These are phyloP conservation scores for Subanguina moxae DNA, from an alignment of 1,140 invertebrate genomes.

Conservation along the genomic window DNA sequence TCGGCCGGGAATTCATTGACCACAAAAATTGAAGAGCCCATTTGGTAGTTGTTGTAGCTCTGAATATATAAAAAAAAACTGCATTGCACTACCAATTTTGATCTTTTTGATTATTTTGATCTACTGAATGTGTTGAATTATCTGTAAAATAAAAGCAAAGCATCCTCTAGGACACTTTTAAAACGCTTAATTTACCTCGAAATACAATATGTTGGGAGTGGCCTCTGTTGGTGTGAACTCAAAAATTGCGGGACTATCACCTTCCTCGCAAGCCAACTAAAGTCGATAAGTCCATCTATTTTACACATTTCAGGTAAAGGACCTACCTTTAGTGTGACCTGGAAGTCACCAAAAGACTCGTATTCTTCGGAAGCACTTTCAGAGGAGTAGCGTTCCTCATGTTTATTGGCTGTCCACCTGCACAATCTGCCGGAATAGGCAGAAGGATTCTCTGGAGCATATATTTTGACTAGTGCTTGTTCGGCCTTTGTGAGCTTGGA, in stretches of 20 bases:
- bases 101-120: too few relatives aligned
- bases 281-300: slow-evolving; percentile 9
- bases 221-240: slow-evolving; percentile 79
- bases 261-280: slow-evolving; percentile 62
- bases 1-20: slow-evolving; percentile 65
- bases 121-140: too few relatives aligned
- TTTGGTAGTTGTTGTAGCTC: slow-evolving; percentile 81
- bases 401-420: slow-evolving; percentile 28
- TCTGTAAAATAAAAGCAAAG: too few relatives aligned
- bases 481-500: slow-evolving; percentile 78
- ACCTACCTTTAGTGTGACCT: slow-evolving; percentile 30
- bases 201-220: slow-evolving; percentile 87
- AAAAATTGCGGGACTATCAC: slow-evolving; percentile 66
- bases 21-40: slow-evolving; percentile 83
- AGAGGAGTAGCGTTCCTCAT: neutral
- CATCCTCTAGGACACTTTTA: too few relatives aligned
- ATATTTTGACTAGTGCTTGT: slow-evolving; percentile 62
- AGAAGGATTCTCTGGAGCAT: neutral
- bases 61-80: slow-evolving; percentile 61
- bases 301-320: neutral
- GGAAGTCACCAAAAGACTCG: slow-evolving; percentile 44
- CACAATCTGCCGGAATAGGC: slow-evolving; percentile 7
- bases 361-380: slow-evolving; percentile 36
- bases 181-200: slow-evolving; percentile 76
- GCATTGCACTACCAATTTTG: too few relatives aligned